These are phyloP conservation scores for Pissodes strobi DNA, from an alignment of 1,140 invertebrate species.

Conservation along the genomic window DNA sequence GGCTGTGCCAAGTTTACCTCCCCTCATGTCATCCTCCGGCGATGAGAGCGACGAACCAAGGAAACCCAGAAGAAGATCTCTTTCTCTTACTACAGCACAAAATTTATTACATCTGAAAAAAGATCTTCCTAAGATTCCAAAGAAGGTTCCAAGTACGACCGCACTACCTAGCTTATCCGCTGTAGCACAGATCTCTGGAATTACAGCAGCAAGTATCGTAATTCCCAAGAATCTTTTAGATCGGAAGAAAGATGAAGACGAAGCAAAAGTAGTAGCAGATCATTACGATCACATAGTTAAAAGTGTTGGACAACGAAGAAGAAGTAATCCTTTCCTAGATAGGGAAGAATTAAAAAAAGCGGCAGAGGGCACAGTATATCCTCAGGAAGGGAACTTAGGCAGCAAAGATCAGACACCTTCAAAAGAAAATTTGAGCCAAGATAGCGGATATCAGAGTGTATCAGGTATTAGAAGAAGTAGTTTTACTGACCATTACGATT, in stretches of 20 bases:
- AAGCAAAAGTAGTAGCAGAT: conserved; percentile 71
- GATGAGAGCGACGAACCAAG: conserved; percentile 9
- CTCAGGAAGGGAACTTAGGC: conserved; percentile 19
- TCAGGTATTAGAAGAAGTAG: conserved; percentile 26
- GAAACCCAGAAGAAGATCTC: conserved; percentile 30
- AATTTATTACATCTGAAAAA: conserved; percentile 4
- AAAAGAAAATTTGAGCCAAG: conserved; percentile 65
- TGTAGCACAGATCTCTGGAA: conserved; percentile 45
- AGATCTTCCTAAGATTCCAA: conserved; percentile 4
- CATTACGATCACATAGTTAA: conserved; percentile 81
- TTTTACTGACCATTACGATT: conserved; percentile 34
- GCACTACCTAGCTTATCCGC: conserved; percentile 38
- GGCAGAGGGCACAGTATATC: conserved; percentile 22
- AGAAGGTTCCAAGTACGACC: conserved; percentile 12
- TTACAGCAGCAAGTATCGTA: conserved; percentile 51
- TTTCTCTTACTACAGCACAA: conserved; percentile 35
- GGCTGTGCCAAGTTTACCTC: conserved; percentile 44
- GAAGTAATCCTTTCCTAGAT: conserved; percentile 41
- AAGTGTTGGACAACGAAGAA: conserved; percentile 63
- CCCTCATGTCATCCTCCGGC: conserved; percentile 20
- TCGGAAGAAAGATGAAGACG: conserved; percentile 59
- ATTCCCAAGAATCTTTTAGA: conserved; percentile 45
- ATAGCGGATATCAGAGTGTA: conserved; percentile 56
- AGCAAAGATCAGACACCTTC: conserved; percentile 40
- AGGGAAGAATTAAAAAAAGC: conserved; percentile 51